Base-by-base conservation (phyloP, 2,888 invertebrate genomes). In the Hirtodrosophila trivittata region DNA sequence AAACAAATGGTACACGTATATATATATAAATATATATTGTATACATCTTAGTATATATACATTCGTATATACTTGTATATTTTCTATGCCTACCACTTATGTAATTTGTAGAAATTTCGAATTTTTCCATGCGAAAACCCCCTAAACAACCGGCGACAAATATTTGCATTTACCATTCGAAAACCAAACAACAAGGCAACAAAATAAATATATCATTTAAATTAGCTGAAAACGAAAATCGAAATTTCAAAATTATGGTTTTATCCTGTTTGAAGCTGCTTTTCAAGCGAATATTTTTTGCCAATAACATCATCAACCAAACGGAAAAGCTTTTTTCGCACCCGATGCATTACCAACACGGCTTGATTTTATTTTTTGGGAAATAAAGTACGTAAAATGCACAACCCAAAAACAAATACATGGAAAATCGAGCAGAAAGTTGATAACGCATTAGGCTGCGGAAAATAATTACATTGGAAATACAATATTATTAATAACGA, bases 31-130 rank as follows among this genome's bases (percentile, higher is more conserved):
- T 74, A 66, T 73, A 62, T 82, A 83, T 70, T 72, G 75, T 72
- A 75, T 75, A 72, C 75, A 56, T 33, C 71, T 75, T 75, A 66
- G 71, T 75, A 71, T 73, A 73, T 86, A 71, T 74, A 63, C 65
- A 63, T 74, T 62, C 69, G 77, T 77, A 86, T 69, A 84, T 86
- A 87, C 73, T 85, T 86, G 87, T 82, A 82, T 82, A 82, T 82
- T 82, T 82, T 82, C 83, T 83, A 83, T 87, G 87, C 83, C 82
- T 83, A 83, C 84, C 80, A 81, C 86, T 86, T 84, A 81, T 85
- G 83, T 87, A 81, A 83, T 75, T 85, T 83, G 82, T 77, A 81
- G 87, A 87, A 66, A 86, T 76, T 88, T 82, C 75, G 70, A 81
- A 67, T 72, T 86, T 87, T 86, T 75, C 76, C 60, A 71, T 63